phyloP scores from a whole-genome alignment of 1,140 invertebrate species.

The Diplogasteroides magnus region DNA sequence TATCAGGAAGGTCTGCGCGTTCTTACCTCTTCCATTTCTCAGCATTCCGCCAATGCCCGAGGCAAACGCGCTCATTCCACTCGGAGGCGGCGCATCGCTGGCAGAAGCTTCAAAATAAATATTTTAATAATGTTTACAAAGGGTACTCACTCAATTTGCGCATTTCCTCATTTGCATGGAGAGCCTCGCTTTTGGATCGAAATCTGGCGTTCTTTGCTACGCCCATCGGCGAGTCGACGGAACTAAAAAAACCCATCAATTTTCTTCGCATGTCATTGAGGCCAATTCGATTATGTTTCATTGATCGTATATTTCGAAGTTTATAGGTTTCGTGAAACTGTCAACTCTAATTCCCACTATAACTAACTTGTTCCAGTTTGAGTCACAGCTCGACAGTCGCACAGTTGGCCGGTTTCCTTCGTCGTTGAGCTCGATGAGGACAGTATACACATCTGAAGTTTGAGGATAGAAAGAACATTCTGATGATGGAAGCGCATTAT shows the following conservation, averaged over 20 bases:
- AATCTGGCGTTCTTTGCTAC: conserved; percentile 8
- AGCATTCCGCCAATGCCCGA: neutral
- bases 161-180: conserved; percentile 9
- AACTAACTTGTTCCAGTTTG: neutral
- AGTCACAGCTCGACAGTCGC: conserved; percentile 8
- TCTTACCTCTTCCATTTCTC: neutral
- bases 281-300: too few relatives aligned
- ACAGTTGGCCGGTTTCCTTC: conserved; percentile 26
- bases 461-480: too few relatives aligned
- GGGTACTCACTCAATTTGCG: conserved; percentile 1
- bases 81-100: neutral
- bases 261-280: too few relatives aligned
- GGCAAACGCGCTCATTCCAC: neutral
- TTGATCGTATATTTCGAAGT: too few relatives aligned
- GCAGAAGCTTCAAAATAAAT: neutral
- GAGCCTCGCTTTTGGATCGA: conserved; percentile 28
- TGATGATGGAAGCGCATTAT: too few relatives aligned
- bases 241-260: too few relatives aligned
- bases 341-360: too few relatives aligned
- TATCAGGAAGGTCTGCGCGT: too few relatives aligned
- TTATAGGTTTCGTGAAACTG: too few relatives aligned
- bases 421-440: conserved; percentile 27
- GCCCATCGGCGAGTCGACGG: too few relatives aligned
- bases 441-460: neutral
- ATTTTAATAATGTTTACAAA: neutral